Conservation (phyloP, 92 coral and sea anemone species). For the Desmophyllum pertusum region DNA sequence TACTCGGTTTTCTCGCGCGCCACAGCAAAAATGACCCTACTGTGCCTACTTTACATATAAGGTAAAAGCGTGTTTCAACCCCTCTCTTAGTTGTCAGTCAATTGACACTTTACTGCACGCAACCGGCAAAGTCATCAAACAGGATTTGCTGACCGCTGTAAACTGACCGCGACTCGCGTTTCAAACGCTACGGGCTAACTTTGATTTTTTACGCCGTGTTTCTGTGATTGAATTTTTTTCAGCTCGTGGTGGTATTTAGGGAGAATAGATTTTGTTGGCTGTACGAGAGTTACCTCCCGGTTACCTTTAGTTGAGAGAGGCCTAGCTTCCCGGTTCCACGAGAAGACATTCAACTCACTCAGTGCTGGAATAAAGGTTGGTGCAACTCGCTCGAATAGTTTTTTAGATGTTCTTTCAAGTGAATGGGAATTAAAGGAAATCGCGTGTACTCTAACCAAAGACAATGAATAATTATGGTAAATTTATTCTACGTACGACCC, state of each 20-base stretch:
- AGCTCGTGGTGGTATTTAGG: constrained; percentile 4
- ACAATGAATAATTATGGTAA: constrained; percentile 7
- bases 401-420: constrained; percentile 32
- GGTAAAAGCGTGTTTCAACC: constrained; percentile 50
- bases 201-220: constrained; percentile 12
- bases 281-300: constrained; percentile 19
- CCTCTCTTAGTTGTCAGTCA: constrained; percentile 62
- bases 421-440: constrained; percentile 4
- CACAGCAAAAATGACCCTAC: constrained; percentile 28
- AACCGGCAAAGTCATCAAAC: constrained; percentile 54
- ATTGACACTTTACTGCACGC: constrained; percentile 56
- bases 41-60: constrained; percentile 63
- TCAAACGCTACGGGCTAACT: constrained; percentile 12
- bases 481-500: constrained; percentile 22
- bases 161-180: constrained; percentile 45
- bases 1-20: constrained; percentile 58
- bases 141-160: constrained; percentile 65
- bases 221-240: constrained; percentile 29
- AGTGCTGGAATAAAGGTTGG: constrained; percentile 27
- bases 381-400: constrained; percentile 38
- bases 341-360: constrained; percentile 11
- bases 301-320: background rate
- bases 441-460: constrained; percentile 17
- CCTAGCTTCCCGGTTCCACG: constrained; percentile 15
- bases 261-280: constrained; percentile 17